phyloP scores from a whole-genome alignment of 2,888 invertebrate species.

The Meghimatium bilineatum region DNA sequence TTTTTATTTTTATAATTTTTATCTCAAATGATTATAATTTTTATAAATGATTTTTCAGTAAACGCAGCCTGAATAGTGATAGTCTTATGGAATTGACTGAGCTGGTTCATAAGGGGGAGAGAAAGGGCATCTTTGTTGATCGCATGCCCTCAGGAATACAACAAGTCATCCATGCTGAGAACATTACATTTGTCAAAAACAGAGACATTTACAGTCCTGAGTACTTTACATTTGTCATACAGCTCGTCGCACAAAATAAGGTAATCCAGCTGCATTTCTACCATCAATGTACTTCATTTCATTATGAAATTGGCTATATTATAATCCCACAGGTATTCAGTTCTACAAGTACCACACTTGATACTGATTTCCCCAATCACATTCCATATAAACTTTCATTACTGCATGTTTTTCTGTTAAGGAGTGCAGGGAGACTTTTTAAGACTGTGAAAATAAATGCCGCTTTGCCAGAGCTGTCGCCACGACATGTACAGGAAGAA shows the following conservation, averaged over 20 bases:
- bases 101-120: slow-evolving; percentile 78
- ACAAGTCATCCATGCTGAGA: slow-evolving; percentile 77
- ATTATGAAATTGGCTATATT: too few relatives aligned
- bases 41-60: slow-evolving; percentile 50
- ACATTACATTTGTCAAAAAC: slow-evolving; percentile 78
- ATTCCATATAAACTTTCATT: too few relatives aligned
- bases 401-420: too few relatives aligned
- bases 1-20: too few relatives aligned
- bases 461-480: too few relatives aligned
- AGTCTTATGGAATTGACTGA: slow-evolving; percentile 79
- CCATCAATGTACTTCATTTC: not conserved
- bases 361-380: too few relatives aligned
- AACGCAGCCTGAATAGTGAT: slow-evolving; percentile 71
- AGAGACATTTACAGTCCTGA: slow-evolving; percentile 78
- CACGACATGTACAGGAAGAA: too few relatives aligned
- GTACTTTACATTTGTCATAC: slow-evolving; percentile 78
- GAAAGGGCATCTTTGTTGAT: slow-evolving; percentile 77
- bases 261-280: slow-evolving; percentile 47
- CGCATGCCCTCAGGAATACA: slow-evolving; percentile 77
- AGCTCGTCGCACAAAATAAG: slow-evolving; percentile 66
- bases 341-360: too few relatives aligned
- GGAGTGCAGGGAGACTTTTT: too few relatives aligned
- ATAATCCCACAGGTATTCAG: too few relatives aligned
- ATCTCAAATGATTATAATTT: too few relatives aligned
- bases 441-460: too few relatives aligned